Percentiles rank a stretch among this genome's conserved stretches.
Evolutionary conservation across 2,113 vertebrate species (phyloP).

Genomic region (Microcebus ravelobensis): DNA sequence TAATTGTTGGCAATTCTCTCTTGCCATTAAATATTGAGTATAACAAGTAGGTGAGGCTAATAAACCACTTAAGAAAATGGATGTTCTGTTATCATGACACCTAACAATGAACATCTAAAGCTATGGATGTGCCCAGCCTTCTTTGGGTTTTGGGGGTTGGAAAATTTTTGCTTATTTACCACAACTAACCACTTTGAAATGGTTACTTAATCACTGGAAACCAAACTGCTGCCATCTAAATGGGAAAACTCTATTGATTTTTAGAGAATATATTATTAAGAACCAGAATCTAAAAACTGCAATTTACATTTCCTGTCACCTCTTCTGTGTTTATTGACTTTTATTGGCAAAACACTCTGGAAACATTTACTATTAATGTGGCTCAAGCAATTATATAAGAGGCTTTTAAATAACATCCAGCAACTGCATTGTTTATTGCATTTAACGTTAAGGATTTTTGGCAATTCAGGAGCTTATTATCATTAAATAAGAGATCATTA

Average conservation of each 20-base stretch:
- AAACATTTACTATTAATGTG: not conserved
- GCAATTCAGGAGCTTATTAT: not conserved
- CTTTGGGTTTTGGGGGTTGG: slow-evolving; percentile 11
- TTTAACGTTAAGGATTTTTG: slow-evolving; percentile 13
- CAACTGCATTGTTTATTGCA: not conserved
- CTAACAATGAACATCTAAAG: not conserved
- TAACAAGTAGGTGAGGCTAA: slow-evolving; percentile 32
- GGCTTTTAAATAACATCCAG: slow-evolving; percentile 9
- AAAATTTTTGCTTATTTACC: not conserved
- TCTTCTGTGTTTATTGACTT: not conserved
- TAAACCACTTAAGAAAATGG: slow-evolving; percentile 62
- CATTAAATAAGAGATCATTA: not conserved
- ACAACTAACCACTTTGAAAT: slow-evolving; percentile 34
- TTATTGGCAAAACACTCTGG: not conserved
- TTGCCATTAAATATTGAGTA: slow-evolving; percentile 65
- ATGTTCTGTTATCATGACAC: not conserved
- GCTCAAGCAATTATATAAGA: not conserved
- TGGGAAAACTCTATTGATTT: slow-evolving; percentile 32
- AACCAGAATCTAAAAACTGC: not conserved
- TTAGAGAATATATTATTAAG: slow-evolving; percentile 12
- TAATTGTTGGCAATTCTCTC: slow-evolving; percentile 50
- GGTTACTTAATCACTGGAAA: slow-evolving; percentile 50
- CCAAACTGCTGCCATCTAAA: not conserved
- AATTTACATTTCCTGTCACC: not conserved
- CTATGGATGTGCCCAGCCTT: not conserved